Conservation (phyloP, 2,888 invertebrate species). For the Craniophora ligustri region DNA sequence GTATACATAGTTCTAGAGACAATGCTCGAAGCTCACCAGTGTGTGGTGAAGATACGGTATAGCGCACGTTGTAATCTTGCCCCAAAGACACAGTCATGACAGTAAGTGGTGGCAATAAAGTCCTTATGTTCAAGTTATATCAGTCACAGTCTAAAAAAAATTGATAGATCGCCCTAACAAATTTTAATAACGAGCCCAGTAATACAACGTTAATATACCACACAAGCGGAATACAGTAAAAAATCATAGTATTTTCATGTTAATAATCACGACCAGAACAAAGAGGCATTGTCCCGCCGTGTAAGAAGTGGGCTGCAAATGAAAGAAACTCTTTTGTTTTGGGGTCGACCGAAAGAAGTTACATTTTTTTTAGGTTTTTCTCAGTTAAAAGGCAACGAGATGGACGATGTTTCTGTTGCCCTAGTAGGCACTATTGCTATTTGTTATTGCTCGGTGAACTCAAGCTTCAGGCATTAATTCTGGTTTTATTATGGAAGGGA, state of each 20-base stretch:
- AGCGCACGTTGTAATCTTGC: no score
- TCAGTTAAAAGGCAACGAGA: constrained; percentile 38
- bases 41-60: no score
- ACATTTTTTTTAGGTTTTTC: constrained; percentile 51
- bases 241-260: constrained; percentile 61
- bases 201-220: constrained; percentile 15
- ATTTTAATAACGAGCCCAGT: background rate
- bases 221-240: constrained; percentile 32
- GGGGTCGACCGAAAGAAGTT: constrained; percentile 61
- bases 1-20: no score
- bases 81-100: no score
- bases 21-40: no score
- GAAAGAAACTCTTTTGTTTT: constrained; percentile 71
- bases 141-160: no score
- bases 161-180: no score
- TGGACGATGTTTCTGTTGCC: constrained; percentile 32
- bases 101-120: no score
- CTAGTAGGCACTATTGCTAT: constrained; percentile 38
- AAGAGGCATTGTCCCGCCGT: constrained; percentile 71
- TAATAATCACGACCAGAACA: constrained; percentile 71
- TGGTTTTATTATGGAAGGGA: no score
- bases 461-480: no score
- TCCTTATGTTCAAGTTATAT: no score
- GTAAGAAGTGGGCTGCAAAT: constrained; percentile 71
- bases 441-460: constrained; percentile 1